These are phyloP conservation scores for Atherinosoma microstoma DNA, from an alignment of 2,797 vertebrate species.

Conservation along the genomic window DNA sequence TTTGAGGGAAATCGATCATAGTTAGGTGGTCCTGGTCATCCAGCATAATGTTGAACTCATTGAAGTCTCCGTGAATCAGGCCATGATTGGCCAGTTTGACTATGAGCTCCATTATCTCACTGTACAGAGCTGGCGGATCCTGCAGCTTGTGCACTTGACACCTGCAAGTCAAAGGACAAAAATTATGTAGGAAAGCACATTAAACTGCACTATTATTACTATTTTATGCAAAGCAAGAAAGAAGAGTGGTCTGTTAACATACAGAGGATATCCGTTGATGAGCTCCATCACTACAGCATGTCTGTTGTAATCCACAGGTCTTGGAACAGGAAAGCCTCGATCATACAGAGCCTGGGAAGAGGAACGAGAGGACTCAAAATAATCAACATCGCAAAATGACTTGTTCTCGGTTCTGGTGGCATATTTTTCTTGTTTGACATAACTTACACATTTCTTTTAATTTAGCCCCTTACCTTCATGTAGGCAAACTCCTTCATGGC, in stretches of 20 bases:
- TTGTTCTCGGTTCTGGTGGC: not conserved
- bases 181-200: not conserved
- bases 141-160: constrained; percentile 91
- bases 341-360: constrained; percentile 88
- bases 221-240: not conserved
- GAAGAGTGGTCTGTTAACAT: constrained; percentile 71
- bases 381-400: not conserved
- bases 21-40: constrained; percentile 91
- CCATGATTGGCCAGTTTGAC: constrained; percentile 95
- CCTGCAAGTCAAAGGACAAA: constrained; percentile 63
- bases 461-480: constrained; percentile 91
- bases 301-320: constrained; percentile 95
- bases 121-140: constrained; percentile 90
- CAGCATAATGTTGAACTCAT: constrained; percentile 97
- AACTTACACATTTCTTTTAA: not conserved
- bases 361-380: not conserved
- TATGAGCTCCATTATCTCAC: constrained; percentile 95
- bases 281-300: constrained; percentile 98
- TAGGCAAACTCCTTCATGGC: constrained; percentile 98
- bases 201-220: no score
- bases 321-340: constrained; percentile 94
- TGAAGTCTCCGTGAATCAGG: constrained; percentile 98
- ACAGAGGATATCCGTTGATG: constrained; percentile 95
- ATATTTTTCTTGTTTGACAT: not conserved
- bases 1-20: constrained; percentile 98